Conservation (phyloP, 2,888 invertebrate species). For the Meliscaeva auricollis region DNA sequence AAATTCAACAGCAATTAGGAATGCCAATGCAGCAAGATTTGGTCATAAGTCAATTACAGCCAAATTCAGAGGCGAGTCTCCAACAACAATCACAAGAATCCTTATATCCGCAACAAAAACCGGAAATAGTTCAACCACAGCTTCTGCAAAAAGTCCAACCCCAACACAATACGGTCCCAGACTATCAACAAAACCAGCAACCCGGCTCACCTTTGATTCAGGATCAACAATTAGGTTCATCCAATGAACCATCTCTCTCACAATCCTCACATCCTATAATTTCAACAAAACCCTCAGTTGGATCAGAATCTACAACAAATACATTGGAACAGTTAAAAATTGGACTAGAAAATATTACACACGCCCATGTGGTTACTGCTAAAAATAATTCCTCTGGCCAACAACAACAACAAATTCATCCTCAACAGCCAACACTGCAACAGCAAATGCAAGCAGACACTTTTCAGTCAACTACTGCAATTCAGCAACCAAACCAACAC, state of each 20-base stretch:
- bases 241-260: slow-evolving; percentile 21
- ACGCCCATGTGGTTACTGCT: slow-evolving; percentile 83
- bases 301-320: slow-evolving; percentile 81
- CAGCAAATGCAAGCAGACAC: neutral
- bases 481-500: neutral
- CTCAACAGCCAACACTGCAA: neutral
- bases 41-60: neutral
- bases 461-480: neutral
- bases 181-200: slow-evolving; percentile 36
- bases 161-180: slow-evolving; percentile 46
- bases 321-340: slow-evolving; percentile 86
- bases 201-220: neutral
- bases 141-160: slow-evolving; percentile 17
- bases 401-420: slow-evolving; percentile 74
- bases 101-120: neutral
- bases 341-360: slow-evolving; percentile 86
- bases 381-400: slow-evolving; percentile 77
- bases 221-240: slow-evolving; percentile 20
- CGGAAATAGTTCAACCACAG: slow-evolving; percentile 15
- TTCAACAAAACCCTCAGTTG: slow-evolving; percentile 34
- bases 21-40: neutral
- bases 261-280: slow-evolving; percentile 9
- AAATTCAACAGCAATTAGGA: neutral
- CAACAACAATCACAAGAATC: slow-evolving; percentile 6
- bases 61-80: neutral